phyloP scores from a whole-genome alignment of 2,797 vertebrate genomes.

The Naso thynnoides region DNA sequence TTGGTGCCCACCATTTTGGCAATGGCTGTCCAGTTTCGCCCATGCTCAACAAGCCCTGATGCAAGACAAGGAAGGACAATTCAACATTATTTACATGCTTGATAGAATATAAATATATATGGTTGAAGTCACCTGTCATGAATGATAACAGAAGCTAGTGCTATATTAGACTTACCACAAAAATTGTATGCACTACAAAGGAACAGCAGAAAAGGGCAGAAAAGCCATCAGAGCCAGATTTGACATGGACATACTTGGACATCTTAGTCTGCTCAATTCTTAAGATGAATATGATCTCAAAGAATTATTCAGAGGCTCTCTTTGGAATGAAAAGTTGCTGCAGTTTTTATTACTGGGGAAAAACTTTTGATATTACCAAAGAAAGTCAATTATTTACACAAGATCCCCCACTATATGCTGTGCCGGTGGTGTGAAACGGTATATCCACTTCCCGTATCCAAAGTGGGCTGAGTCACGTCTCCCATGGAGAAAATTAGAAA shows the following conservation, averaged over 20 bases:
- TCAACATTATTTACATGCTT: background rate
- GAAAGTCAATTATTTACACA: too few relatives aligned
- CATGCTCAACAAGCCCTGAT: constrained; percentile 95
- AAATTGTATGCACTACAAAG: background rate
- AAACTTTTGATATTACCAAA: too few relatives aligned
- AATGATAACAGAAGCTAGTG: background rate
- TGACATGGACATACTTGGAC: background rate
- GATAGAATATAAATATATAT: background rate
- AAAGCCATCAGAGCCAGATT: constrained; percentile 1
- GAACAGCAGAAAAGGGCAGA: background rate
- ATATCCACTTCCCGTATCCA: too few relatives aligned
- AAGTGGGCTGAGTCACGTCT: too few relatives aligned
- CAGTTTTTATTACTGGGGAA: background rate
- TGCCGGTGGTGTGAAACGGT: too few relatives aligned
- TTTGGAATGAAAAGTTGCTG: constrained; percentile 1
- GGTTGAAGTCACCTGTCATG: background rate
- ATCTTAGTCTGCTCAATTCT: background rate
- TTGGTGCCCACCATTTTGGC: constrained; percentile 99
- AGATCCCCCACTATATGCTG: too few relatives aligned
- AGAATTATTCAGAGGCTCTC: background rate
- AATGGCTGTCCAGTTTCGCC: constrained; percentile 97
- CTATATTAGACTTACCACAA: background rate
- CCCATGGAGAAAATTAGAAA: too few relatives aligned
- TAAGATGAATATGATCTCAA: background rate
- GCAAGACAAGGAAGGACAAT: constrained; percentile 16